Base-by-base conservation (phyloP, 2,113 vertebrate species). In the Caranx ignobilis region DNA sequence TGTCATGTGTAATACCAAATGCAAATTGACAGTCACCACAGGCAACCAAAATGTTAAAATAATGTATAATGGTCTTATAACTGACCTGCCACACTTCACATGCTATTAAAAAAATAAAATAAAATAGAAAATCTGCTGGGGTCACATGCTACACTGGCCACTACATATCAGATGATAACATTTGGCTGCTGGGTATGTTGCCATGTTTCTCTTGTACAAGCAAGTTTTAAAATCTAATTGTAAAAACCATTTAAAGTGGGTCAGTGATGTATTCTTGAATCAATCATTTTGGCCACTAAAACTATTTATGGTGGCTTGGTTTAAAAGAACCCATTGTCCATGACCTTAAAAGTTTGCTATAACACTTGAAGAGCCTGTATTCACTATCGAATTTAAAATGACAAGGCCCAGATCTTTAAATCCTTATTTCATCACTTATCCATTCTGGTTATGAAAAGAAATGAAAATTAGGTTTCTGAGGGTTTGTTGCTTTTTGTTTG, bases 231-330 rank as follows among this genome's bases (percentile, higher is more conserved):
- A 63, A 32, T 26, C 39, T 16, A 15, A 43, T 60, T 62, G 26
- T 41, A 69, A 68, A 48, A 69, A 31, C 32, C 8, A 62, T 63
- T 62, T 31, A 67, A 82, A 83, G 41, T 71, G 75, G 72, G 86
- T 64, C 79, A 77, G 55, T 9, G 3, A 79, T 39, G 3, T 32
- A 69, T 64, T 76, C 11, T 62, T 73, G 61, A 41, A 81, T 70
- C 52, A 41, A 61, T 60, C 81, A 55, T 56, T 75, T 66, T 75
- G 59, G 50, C 31, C 64, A 60, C 10, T 37, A 75, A 47, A 72
- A 69, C 82, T 64, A 67, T 32, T 66, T 79, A 66, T 50, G 61
- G 74, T 26, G 21, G 48, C 56, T 73, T 45, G 32, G 60, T 80
- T 68, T 47, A 73, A 79, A 79, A 41, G 55, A 72, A 35, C 18